Percentiles rank a stretch among this genome's conserved stretches.
These are phyloP conservation scores for Panopea generosa DNA, from an alignment of 2,888 invertebrate genomes.

Conservation along the genomic window DNA sequence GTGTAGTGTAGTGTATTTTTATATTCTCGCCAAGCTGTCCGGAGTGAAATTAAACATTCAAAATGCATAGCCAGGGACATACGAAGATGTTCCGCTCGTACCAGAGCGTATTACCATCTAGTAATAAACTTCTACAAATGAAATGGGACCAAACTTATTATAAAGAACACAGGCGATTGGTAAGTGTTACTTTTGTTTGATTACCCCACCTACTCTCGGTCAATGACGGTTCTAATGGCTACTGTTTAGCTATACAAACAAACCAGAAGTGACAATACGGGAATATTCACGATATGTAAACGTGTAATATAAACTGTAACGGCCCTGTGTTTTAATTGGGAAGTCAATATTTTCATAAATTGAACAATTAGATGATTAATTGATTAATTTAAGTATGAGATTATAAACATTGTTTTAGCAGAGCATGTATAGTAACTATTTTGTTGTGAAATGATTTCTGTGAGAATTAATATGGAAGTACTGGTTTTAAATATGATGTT, in stretches of 20 bases:
- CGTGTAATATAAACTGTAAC: too few relatives aligned
- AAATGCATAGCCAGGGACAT: constrained; percentile 63
- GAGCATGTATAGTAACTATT: too few relatives aligned
- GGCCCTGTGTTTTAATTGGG: too few relatives aligned
- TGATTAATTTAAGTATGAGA: too few relatives aligned
- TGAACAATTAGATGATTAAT: too few relatives aligned
- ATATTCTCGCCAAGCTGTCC: constrained; percentile 7
- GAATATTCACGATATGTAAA: too few relatives aligned
- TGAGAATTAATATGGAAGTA: too few relatives aligned
- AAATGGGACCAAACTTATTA: constrained; percentile 84
- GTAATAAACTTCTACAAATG: constrained; percentile 83
- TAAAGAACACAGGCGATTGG: constrained; percentile 83
- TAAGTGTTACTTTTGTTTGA: constrained; percentile 54
- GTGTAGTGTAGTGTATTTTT: constrained; percentile 14
- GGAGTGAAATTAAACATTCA: constrained; percentile 16
- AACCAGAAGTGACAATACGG: constrained; percentile 28
- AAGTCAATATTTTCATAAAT: too few relatives aligned
- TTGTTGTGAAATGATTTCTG: too few relatives aligned
- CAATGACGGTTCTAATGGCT: constrained; percentile 35
- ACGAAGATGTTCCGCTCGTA: constrained; percentile 83
- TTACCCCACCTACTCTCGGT: constrained; percentile 42
- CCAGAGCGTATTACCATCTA: constrained; percentile 82
- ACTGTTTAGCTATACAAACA: constrained; percentile 54
- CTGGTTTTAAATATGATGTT: too few relatives aligned
- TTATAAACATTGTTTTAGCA: too few relatives aligned